A percentile compares a stretch with the other conserved stretches of the same genome.
Conservation (phyloP, 2,888 invertebrate genomes). For the Drosophila picticornis region DNA sequence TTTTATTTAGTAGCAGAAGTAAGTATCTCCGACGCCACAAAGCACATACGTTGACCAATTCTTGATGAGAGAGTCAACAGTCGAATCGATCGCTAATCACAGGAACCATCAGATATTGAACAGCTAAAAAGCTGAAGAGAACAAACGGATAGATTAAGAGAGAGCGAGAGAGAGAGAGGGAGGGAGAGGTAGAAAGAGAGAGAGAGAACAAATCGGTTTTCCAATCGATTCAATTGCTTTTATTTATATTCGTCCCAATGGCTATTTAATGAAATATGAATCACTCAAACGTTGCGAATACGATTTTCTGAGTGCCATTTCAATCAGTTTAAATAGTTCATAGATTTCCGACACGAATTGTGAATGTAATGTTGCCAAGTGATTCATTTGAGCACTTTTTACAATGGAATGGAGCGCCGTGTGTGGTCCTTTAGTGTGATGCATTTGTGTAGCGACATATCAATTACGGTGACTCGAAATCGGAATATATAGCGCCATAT, state of each 20-base stretch:
- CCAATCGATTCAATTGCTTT: background rate
- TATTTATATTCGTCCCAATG: background rate
- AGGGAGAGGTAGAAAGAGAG: background rate
- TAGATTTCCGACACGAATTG: background rate
- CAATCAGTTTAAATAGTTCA: background rate
- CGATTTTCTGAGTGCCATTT: background rate
- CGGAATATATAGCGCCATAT: constrained; percentile 31
- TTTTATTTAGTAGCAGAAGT: background rate
- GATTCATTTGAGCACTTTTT: background rate
- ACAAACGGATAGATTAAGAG: background rate
- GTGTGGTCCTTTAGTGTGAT: constrained; percentile 13
- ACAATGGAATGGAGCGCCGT: background rate
- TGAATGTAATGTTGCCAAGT: background rate
- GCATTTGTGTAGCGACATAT: constrained; percentile 40
- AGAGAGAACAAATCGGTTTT: background rate
- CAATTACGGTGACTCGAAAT: constrained; percentile 25
- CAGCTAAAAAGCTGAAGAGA: background rate
- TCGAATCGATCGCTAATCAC: background rate
- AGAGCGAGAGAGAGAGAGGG: too few species aligned
- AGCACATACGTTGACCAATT: background rate
- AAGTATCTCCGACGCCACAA: background rate
- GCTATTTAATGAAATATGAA: background rate
- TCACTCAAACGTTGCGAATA: background rate
- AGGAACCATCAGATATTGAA: background rate
- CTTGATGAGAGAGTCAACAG: background rate